phyloP scores from a whole-genome alignment of 2,797 vertebrate species.

The Fratercula arctica region DNA sequence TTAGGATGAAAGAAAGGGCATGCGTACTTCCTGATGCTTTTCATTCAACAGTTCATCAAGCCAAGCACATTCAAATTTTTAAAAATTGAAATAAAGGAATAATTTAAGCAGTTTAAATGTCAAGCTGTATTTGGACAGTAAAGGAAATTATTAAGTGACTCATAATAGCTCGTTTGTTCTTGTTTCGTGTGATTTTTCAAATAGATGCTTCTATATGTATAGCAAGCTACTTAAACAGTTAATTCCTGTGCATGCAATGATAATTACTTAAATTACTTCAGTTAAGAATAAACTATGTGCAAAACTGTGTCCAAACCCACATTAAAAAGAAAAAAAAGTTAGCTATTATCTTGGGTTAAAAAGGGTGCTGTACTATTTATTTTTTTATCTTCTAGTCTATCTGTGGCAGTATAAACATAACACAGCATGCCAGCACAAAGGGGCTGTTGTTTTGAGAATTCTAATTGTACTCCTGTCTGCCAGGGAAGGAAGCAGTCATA shows the following conservation, averaged over 20 bases:
- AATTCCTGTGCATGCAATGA: constrained; percentile 4
- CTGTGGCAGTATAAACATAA: constrained; percentile 63
- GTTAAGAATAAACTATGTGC: constrained; percentile 25
- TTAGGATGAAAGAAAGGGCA: neutral
- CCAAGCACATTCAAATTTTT: neutral
- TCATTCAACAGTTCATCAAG: neutral
- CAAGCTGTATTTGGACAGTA: neutral
- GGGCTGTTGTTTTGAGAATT: constrained; percentile 60
- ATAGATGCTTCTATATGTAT: neutral
- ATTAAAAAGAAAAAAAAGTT: neutral
- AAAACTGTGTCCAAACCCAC: constrained; percentile 33
- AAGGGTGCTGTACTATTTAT: constrained; percentile 58
- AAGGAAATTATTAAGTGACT: constrained; percentile 10
- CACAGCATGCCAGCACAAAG: constrained; percentile 52
- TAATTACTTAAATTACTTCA: constrained; percentile 55
- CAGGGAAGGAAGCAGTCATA: constrained; percentile 54
- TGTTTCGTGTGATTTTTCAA: constrained; percentile 38
- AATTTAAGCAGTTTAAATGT: constrained; percentile 45
- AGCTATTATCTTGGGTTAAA: constrained; percentile 41
- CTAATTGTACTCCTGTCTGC: constrained; percentile 54
- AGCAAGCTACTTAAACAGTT: constrained; percentile 30
- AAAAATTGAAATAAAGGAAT: constrained; percentile 4
- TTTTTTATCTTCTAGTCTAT: constrained; percentile 65
- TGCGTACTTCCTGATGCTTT: neutral
- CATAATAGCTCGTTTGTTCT: constrained; percentile 23